Base-by-base conservation (phyloP, 2,113 vertebrate species). In the Pungitius pungitius region DNA sequence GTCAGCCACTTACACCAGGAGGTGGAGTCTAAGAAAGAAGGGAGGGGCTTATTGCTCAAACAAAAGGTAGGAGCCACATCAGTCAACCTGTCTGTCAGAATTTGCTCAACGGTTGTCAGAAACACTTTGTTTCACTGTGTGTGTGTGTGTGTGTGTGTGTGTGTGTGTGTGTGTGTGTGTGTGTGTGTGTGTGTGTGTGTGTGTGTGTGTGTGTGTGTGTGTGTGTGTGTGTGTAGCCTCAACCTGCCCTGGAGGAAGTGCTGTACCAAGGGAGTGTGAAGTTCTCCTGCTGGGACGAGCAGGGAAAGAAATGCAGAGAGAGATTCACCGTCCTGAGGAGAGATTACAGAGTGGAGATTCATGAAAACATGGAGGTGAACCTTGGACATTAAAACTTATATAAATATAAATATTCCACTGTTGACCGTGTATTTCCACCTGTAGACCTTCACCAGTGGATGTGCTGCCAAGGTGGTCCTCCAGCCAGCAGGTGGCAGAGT, bases 221-320 rank as follows among this genome's bases (percentile, higher is more conserved):
- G 52, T 90, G 80, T 78, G 55, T 82, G 51, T 80, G 60, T 39
- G 94, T 94, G 85, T n/a, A 95, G 2, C 84, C 89, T 0, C 39
- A 37, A 60, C 83, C 90, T 61, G 73, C 91, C 57, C 67, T 85
- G 4, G 92, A 88, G 14, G 92, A 86, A 0, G 82, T 96, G 54
- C 51, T 98, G 24, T 96, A 95, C 0, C 94, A 97, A 81, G 93
- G 91, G 62, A 94, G 89, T 24, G 65, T 95, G 8, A 84, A 89
- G 49, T 69, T 89, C 69, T 97, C 81, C 57, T 65, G 63, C 73
- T 89, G 87, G 86, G 76, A 87, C 0, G 96, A 97, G 64, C 96
- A 96, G 57, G 79, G 95, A 59, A 96, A 91, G 89, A 98, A 96
- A 77, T 95, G 94, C 94, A 97, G 89, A 87, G 96, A 96, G 73